Percentiles rank a stretch among this genome's conserved stretches.
These are phyloP conservation scores for Sphinx pinastri DNA, from an alignment of 2,888 invertebrate genomes.

Conservation along the genomic window DNA sequence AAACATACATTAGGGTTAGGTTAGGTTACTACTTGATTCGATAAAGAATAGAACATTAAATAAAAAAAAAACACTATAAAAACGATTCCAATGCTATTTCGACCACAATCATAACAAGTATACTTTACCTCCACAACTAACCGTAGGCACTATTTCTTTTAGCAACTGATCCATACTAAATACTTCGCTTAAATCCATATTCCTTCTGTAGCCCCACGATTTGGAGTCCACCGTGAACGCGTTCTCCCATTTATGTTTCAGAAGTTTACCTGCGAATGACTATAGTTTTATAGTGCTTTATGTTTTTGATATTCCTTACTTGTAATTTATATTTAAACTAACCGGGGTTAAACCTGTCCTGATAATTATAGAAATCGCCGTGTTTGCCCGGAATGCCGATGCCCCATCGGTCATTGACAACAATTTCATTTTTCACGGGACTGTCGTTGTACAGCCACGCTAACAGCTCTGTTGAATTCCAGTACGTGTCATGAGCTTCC, in stretches of 20 bases:
- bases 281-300: not conserved
- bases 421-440: conserved; percentile 93
- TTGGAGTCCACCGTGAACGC: conserved; percentile 94
- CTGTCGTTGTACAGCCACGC: conserved; percentile 98
- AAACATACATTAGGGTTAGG: not conserved
- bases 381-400: conserved; percentile 90
- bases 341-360: conserved; percentile 86
- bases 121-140: conserved; percentile 91
- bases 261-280: conserved; percentile 58
- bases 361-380: conserved; percentile 94
- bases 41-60: not conserved
- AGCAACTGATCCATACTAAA: conserved; percentile 88
- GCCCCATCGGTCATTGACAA: conserved; percentile 98
- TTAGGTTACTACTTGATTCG: too few relatives aligned
- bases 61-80: not conserved
- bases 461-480: conserved; percentile 92
- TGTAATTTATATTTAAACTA: conserved; percentile 32
- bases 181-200: conserved; percentile 87
- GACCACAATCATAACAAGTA: too few relatives aligned
- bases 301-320: not conserved
- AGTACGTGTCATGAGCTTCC: conserved; percentile 93
- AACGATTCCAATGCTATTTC: too few relatives aligned
- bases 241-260: conserved; percentile 96
- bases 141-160: conserved; percentile 88
- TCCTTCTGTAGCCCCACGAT: conserved; percentile 94